These are phyloP conservation scores for Axea sp. DNA, from an alignment of 2,888 invertebrate genomes.

Conservation along the genomic window DNA sequence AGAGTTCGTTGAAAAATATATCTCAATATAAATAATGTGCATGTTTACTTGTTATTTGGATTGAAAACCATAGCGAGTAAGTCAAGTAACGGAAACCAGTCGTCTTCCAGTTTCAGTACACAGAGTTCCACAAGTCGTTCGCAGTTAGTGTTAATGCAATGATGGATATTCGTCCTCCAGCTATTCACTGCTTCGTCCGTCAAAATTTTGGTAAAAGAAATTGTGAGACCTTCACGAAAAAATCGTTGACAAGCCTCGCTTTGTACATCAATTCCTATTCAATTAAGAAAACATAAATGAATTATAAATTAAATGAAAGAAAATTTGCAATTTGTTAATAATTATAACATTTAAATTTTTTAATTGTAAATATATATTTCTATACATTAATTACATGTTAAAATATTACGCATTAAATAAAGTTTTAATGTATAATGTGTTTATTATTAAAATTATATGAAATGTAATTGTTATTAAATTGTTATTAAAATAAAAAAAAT, in stretches of 20 bases:
- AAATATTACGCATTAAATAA: too few relatives aligned
- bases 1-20: too few relatives aligned
- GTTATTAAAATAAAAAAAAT: too few relatives aligned
- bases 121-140: conserved; percentile 95
- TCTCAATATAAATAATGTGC: conserved; percentile 4
- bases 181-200: conserved; percentile 98
- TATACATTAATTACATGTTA: too few relatives aligned
- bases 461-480: too few relatives aligned
- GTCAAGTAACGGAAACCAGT: conserved; percentile 95
- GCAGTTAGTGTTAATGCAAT: conserved; percentile 96
- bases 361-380: too few relatives aligned
- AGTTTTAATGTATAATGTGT: too few relatives aligned
- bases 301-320: too few relatives aligned
- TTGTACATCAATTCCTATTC: conserved; percentile 92
- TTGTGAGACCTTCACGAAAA: conserved; percentile 95
- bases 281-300: too few relatives aligned
- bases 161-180: conserved; percentile 98
- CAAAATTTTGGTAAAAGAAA: conserved; percentile 97
- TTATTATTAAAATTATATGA: too few relatives aligned
- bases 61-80: conserved; percentile 95
- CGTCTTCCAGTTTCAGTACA: conserved; percentile 92
- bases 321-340: too few relatives aligned
- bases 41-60: conserved; percentile 93
- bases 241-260: conserved; percentile 96
- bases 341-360: too few relatives aligned